These are phyloP conservation scores for Delphinapterus leucas DNA, from an alignment of 2,113 vertebrate genomes.

Conservation along the genomic window DNA sequence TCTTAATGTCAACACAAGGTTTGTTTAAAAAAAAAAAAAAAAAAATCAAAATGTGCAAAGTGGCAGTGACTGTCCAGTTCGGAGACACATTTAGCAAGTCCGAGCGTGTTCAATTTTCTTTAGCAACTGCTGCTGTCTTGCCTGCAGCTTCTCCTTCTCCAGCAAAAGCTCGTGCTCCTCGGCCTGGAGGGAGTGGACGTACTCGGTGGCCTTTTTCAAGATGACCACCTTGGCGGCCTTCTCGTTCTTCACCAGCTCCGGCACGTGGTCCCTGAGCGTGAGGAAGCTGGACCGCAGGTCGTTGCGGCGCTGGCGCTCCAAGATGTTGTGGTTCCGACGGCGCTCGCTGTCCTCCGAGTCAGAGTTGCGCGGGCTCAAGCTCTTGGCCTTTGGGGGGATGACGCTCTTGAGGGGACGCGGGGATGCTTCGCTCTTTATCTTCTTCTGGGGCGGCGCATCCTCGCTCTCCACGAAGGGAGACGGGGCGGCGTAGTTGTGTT, in stretches of 20 bases:
- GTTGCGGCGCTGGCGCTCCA: slow-evolving; percentile 98
- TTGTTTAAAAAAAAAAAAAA: slow-evolving; percentile 71
- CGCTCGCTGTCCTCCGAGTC: slow-evolving; percentile 98
- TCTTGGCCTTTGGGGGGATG: slow-evolving; percentile 86
- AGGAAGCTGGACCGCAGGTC: slow-evolving; percentile 98
- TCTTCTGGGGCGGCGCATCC: slow-evolving; percentile 90
- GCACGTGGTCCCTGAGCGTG: slow-evolving; percentile 95
- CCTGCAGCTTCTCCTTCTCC: slow-evolving; percentile 93
- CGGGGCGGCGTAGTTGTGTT: slow-evolving; percentile 97
- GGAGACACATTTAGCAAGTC: slow-evolving; percentile 92
- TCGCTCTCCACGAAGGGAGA: slow-evolving; percentile 92
- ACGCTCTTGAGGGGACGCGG: slow-evolving; percentile 83
- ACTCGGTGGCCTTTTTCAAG: slow-evolving; percentile 98
- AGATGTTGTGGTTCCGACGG: slow-evolving; percentile 97
- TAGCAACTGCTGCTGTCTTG: slow-evolving; percentile 91
- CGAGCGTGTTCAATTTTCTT: slow-evolving; percentile 92
- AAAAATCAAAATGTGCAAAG: slow-evolving; percentile 90
- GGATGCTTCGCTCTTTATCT: slow-evolving; percentile 84
- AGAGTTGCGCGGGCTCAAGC: slow-evolving; percentile 91
- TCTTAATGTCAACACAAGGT: slow-evolving; percentile 96
- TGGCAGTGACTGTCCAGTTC: slow-evolving; percentile 86
- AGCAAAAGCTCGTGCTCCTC: slow-evolving; percentile 91
- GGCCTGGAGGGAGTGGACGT: slow-evolving; percentile 91
- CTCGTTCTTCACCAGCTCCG: slow-evolving; percentile 95
- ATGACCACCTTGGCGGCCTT: slow-evolving; percentile 99